Evolutionary conservation across 2,797 vertebrate species (phyloP).

Genomic region (Sebastes taczanowskii): DNA sequence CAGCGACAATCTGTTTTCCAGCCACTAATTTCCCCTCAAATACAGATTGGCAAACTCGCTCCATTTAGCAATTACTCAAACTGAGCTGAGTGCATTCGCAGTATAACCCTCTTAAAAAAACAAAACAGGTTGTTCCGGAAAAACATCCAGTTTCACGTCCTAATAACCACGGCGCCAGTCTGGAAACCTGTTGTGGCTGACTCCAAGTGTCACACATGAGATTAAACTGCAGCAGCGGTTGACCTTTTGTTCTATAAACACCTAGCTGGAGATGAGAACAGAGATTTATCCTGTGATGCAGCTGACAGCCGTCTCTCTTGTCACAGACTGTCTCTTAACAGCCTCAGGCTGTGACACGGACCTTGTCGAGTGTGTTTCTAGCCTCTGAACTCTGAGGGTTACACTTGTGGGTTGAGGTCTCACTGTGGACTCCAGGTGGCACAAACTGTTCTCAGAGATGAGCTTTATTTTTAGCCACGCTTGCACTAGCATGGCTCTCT

Average conservation of each 20-base stretch:
- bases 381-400: background rate
- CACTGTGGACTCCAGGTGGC: background rate
- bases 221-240: conserved; percentile 15
- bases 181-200: conserved; percentile 13
- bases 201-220: conserved; percentile 1
- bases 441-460: background rate
- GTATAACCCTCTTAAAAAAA: conserved; percentile 24
- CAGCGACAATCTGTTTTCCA: conserved; percentile 19
- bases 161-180: background rate
- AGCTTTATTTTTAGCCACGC: background rate
- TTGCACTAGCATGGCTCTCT: background rate
- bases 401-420: background rate
- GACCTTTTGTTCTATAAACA: conserved; percentile 43
- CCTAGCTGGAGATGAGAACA: conserved; percentile 13
- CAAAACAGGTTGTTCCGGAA: conserved; percentile 1
- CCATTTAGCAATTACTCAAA: conserved; percentile 54
- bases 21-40: conserved; percentile 27
- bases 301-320: background rate
- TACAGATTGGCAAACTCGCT: conserved; percentile 14
- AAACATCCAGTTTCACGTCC: conserved; percentile 7
- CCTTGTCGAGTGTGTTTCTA: background rate
- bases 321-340: background rate
- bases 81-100: conserved; percentile 7
- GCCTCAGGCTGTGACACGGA: background rate
- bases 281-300: conserved; percentile 12